A percentile compares a stretch with the other conserved stretches of the same genome.
phyloP scores from a whole-genome alignment of 2,888 invertebrate species.

The Scaptomyza parva region DNA sequence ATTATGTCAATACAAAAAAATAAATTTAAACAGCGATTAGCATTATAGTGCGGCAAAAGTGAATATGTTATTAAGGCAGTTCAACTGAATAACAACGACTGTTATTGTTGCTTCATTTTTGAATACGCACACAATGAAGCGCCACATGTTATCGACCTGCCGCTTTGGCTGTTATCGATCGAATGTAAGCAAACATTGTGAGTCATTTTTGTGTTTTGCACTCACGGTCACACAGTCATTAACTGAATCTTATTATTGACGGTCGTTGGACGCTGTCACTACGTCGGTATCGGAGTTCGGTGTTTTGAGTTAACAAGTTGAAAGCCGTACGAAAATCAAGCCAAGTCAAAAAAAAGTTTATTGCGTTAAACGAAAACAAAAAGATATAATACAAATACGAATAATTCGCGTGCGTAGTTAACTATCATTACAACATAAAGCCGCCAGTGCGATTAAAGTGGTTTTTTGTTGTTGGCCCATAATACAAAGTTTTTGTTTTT shows the following conservation, averaged over 20 bases:
- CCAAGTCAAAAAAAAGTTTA: slow-evolving; percentile 31
- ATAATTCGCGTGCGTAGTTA: slow-evolving; percentile 49
- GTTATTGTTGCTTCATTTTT: not conserved
- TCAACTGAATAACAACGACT: not conserved
- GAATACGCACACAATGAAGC: not conserved
- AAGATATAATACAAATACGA: slow-evolving; percentile 27
- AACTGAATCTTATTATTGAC: slow-evolving; percentile 47
- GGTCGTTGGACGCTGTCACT: slow-evolving; percentile 38
- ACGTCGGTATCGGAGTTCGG: slow-evolving; percentile 41
- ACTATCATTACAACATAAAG: slow-evolving; percentile 27
- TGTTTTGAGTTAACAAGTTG: slow-evolving; percentile 17
- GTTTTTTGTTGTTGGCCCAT: slow-evolving; percentile 21
- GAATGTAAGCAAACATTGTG: not conserved
- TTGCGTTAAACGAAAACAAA: slow-evolving; percentile 32
- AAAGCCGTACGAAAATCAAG: slow-evolving; percentile 28
- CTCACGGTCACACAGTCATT: slow-evolving; percentile 41
- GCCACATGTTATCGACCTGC: slow-evolving; percentile 14
- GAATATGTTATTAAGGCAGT: no score
- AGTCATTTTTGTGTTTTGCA: not conserved
- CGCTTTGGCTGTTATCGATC: slow-evolving; percentile 31
- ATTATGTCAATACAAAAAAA: not conserved
- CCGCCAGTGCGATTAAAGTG: slow-evolving; percentile 45
- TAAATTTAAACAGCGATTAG: no score
- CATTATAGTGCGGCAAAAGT: no score
- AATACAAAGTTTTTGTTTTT: slow-evolving; percentile 14